A percentile compares a stretch with the other conserved stretches of the same genome.
Conservation (phyloP, 2,888 invertebrate genomes). For the Drosophila anceps region DNA sequence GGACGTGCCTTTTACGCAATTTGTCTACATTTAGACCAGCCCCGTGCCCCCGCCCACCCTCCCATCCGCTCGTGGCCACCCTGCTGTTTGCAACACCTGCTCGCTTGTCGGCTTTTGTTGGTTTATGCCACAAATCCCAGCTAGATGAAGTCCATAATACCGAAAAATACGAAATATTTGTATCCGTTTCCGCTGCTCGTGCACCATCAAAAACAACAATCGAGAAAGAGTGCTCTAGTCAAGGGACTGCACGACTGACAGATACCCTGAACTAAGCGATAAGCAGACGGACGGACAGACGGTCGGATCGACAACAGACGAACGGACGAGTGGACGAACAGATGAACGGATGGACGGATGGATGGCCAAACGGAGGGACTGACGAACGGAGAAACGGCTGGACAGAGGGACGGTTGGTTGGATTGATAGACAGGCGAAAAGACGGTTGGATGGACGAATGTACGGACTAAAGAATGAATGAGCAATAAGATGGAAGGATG, state of each 20-base stretch:
- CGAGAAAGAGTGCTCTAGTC: background rate
- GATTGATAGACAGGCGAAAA: background rate
- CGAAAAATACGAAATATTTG: constrained; percentile 65
- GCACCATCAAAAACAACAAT: constrained; percentile 31
- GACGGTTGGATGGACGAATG: background rate
- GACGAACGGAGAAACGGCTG: background rate
- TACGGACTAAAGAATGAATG: no score
- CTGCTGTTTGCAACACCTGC: constrained; percentile 23
- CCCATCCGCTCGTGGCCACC: background rate
- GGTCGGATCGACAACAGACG: background rate
- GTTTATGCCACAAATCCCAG: constrained; percentile 58
- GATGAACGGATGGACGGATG: background rate
- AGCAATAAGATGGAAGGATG: no score
- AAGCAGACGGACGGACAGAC: background rate
- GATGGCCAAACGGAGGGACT: background rate
- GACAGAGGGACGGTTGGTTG: background rate
- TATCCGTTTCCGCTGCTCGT: constrained; percentile 55
- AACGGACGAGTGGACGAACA: background rate
- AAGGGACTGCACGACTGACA: background rate
- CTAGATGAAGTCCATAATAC: constrained; percentile 65
- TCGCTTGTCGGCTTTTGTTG: constrained; percentile 49
- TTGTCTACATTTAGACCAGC: constrained; percentile 58
- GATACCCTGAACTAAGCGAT: background rate
- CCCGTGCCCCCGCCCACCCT: background rate
- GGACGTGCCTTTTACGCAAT: constrained; percentile 66